Evolutionary conservation across 2,113 vertebrate species (phyloP), one percentile per base, ranked within the genome.

Genomic region (Athene cunicularia): DNA sequence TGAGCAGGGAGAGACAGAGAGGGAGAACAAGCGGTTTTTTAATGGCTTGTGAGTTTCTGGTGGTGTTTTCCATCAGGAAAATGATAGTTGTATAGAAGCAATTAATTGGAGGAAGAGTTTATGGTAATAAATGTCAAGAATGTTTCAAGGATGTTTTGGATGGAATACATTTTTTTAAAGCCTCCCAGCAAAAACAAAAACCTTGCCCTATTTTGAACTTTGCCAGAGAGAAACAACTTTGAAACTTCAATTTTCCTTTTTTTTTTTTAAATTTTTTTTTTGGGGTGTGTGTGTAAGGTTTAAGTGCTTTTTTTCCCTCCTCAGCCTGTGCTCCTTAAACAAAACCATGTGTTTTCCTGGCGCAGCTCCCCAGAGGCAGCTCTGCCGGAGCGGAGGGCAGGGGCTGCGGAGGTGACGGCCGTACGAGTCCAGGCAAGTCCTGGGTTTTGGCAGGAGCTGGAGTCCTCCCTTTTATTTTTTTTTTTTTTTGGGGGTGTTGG

Each of bases 311-410:
- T 70, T 47, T 22, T 4, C 27, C 19, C 41, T 68, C 39, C 60
- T 50, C 82, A 66, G 86, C 68, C 60, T 67, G 58, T 32, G 70
- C 87, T 91, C 12, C 39, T 96, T 97, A 96, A 96, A 85, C 90
- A 95, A 94, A 96, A 96, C 77, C 96, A 96, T 93, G 84, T 96
- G 96, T 95, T 97, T 89, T 89, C 84, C 77, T 95, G 94, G 96
- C 47, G 6, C 5, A 2, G 52, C 11, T 97, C 93, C 89, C 89
- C 60, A 5, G 83, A 86, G 96, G 94, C 93, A 86, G 88, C 77
- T 87, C 70, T 74, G 77, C 68, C 1, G 73, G 39, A 82, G 56
- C 2, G 21, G 24, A 86, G 90, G 66, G 91, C 90, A 91, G 92
- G 33, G 93, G 77, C 92, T 85, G 87, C 1, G 7, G 80, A 87